Evolutionary conservation across 2,888 invertebrate genomes (phyloP).

Genomic region (Pantelozetes paolii): DNA sequence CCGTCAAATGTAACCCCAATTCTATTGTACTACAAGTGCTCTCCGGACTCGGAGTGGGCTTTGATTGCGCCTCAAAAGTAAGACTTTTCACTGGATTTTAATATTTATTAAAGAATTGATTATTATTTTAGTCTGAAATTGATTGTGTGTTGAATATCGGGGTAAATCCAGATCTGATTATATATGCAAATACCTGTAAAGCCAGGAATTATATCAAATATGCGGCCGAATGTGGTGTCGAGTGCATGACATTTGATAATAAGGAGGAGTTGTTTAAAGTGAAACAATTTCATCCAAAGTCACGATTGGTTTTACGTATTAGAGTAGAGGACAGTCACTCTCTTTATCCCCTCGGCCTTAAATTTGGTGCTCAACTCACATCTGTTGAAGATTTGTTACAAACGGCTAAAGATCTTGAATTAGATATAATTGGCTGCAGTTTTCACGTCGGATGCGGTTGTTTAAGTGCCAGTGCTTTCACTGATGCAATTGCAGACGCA

Average conservation of each 20-base stretch:
- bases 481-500: constrained; percentile 64
- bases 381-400: constrained; percentile 67
- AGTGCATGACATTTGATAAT: constrained; percentile 88
- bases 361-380: constrained; percentile 83
- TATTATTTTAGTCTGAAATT: no score
- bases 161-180: no score
- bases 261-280: constrained; percentile 86
- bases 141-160: no score
- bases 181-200: no score
- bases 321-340: constrained; percentile 77
- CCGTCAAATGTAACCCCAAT: constrained; percentile 90
- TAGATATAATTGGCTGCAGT: constrained; percentile 63
- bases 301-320: constrained; percentile 82
- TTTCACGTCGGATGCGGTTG: constrained; percentile 53
- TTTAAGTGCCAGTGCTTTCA: constrained; percentile 63
- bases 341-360: constrained; percentile 83
- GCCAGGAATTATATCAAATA: no score
- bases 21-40: constrained; percentile 73
- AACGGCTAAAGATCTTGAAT: constrained; percentile 68
- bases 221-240: no score
- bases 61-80: no score
- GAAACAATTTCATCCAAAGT: constrained; percentile 71
- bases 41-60: constrained; percentile 80
- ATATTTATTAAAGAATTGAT: no score
- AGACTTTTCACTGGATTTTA: no score